Evolutionary conservation across 1,140 invertebrate species (phyloP), one percentile per base, ranked within the genome.

Genomic region (Harlomillsia oculata): DNA sequence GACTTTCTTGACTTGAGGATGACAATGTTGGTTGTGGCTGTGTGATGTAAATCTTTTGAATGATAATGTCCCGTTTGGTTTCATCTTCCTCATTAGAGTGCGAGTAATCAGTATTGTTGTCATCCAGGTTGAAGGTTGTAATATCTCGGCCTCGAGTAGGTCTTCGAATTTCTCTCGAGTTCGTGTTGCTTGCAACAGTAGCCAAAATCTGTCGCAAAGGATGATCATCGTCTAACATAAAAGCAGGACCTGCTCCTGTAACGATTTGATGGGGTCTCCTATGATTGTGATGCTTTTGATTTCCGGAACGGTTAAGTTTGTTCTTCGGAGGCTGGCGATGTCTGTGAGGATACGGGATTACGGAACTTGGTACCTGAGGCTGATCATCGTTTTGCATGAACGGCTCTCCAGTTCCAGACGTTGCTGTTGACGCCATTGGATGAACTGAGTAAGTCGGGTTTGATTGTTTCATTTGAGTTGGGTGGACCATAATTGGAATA

Each of bases 141-240:
- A 20, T 34, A 16, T 41, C 13, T 40, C 32, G 18, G 6, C 39
- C 14, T 20, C 34, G 36, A 50, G 6, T 13, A n/a, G 25, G 20
- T 41, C 25, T n/a, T 29, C 40, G 29, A 44, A 45, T 45, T 49
- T 59, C 56, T 21, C 43, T 46, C 20, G 50, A 59, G 36, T 53
- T 46, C 0, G 21, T 9, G 30, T 46, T 44, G 11, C 46, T 58
- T 5, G 48, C 34, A 0, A 54, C 57, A 9, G 53, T 64, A 11
- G 62, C 62, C 18, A 65, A 53, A 57, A 65, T 65, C 14, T 50
- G 16, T 29, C 58, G 41, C 9, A 65, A 44, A 13, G 63, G 63
- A 39, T 65, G 63, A 37, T 65, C 49, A 5, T 56, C 59, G 32
- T 61, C 63, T 13, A 64, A 30, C 9, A 13, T n/a, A 32, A 53